Base-by-base conservation (phyloP, 2,797 vertebrate species). In the Pseudocheirus occidentalis region DNA sequence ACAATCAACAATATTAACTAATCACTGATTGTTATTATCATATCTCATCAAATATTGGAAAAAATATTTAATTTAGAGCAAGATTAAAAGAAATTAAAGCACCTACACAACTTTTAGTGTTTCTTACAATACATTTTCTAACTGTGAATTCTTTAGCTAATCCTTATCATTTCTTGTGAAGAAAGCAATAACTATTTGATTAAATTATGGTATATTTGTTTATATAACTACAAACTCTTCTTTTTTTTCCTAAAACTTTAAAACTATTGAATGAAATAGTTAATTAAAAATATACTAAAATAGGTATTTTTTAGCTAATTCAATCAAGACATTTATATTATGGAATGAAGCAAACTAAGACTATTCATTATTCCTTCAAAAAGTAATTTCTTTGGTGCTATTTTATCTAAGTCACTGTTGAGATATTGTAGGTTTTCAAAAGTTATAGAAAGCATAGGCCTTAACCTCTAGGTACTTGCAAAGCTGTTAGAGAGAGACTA, bases 101-200 rank as follows among this genome's bases (percentile, higher is more conserved):
- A 13, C 4, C 62, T 29, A 46, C 89, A 24, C 34, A 54, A 27
- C 31, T 92, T 46, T 54, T 62, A 12, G 12, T 29, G 27, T n/a
- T 58, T 55, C 50, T 59, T 46, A 40, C 10, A 29, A 5, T 93
- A 31, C 16, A 81, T 73, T 9, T 92, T 95, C 55, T 56, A 52
- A 94, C 28, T 90, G 18, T 59, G 92, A 50, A 24, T 89, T 18
- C 73, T 73, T 96, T 92, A 92, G 95, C 54, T 90, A 92, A 91
- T 59, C 13, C 12, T 34, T 92, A n/a, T 7, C 18, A 90, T 21
- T 56, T 73, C 40, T 62, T 34, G 24, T 7, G 53, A 96, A 92
- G 87, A 95, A 13, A 93, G 31, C 90, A 93, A 16, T 90, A 59
- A 55, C 27, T 62, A 31, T 12, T 62, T 62, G 28, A 31, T 66